These are phyloP conservation scores for Zaprionus taronus DNA, from an alignment of 1,140 invertebrate genomes.

Conservation along the genomic window DNA sequence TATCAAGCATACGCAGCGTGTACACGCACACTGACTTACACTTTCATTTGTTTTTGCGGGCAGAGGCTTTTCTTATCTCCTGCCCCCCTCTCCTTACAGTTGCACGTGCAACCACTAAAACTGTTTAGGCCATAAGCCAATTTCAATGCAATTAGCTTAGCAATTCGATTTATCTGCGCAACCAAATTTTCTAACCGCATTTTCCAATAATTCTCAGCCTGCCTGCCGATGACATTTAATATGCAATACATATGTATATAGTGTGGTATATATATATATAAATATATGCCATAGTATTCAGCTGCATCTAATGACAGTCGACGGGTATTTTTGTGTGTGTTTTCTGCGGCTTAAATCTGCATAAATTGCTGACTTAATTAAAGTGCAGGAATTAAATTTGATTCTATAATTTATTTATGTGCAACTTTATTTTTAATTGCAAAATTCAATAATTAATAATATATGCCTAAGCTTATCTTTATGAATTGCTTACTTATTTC, in stretches of 20 bases:
- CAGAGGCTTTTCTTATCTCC: not conserved
- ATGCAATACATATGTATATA: conserved; percentile 5
- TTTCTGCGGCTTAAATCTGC: not conserved
- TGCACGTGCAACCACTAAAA: conserved; percentile 13
- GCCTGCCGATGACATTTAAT: conserved; percentile 21
- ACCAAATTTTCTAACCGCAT: conserved; percentile 7
- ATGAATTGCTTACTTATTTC: not conserved
- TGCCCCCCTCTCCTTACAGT: not conserved
- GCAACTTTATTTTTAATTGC: not conserved
- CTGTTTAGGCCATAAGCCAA: conserved; percentile 29
- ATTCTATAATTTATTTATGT: not conserved
- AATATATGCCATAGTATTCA: not conserved
- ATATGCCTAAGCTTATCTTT: not conserved
- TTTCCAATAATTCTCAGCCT: conserved; percentile 2
- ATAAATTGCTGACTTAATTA: not conserved
- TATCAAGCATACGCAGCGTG: conserved; percentile 29
- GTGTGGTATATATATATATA: not conserved
- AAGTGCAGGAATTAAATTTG: not conserved
- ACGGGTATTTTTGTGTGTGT: conserved; percentile 1
- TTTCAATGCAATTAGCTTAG: conserved; percentile 38
- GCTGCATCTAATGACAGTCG: not conserved
- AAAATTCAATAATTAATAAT: not conserved
- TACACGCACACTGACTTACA: not conserved
- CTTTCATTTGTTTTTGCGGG: not conserved
- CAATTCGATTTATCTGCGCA: conserved; percentile 23